These are phyloP conservation scores for Agonopterix alstromeriana DNA, from an alignment of 2,888 invertebrate species.

Conservation along the genomic window DNA sequence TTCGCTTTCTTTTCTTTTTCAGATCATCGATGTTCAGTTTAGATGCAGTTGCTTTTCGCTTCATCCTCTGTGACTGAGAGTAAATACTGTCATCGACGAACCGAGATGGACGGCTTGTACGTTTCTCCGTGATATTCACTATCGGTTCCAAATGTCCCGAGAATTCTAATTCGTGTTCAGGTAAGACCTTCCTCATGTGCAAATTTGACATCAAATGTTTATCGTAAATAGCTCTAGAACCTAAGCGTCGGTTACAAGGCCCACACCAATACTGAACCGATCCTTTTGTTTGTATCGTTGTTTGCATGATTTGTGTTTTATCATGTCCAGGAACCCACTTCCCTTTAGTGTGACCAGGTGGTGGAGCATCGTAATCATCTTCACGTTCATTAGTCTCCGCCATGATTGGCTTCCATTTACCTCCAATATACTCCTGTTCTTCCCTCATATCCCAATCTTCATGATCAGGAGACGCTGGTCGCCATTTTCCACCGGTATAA, in stretches of 20 bases:
- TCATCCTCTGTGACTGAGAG: slow-evolving; percentile 34
- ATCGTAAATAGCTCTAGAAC: slow-evolving; percentile 84
- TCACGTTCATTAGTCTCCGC: slow-evolving; percentile 49
- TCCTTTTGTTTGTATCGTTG: slow-evolving; percentile 65
- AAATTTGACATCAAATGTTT: slow-evolving; percentile 85
- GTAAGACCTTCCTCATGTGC: slow-evolving; percentile 80
- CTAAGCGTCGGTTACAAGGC: slow-evolving; percentile 85
- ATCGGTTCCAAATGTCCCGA: slow-evolving; percentile 63
- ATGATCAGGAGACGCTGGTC: slow-evolving; percentile 61
- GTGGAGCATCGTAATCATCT: slow-evolving; percentile 77
- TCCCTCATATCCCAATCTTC: slow-evolving; percentile 76
- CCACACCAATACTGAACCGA: slow-evolving; percentile 86
- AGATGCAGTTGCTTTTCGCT: slow-evolving; percentile 17
- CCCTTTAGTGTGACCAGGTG: slow-evolving; percentile 83
- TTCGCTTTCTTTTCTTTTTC: slow-evolving; percentile 71
- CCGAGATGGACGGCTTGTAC: slow-evolving; percentile 48
- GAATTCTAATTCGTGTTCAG: slow-evolving; percentile 82
- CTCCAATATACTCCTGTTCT: slow-evolving; percentile 75
- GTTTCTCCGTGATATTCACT: slow-evolving; percentile 36
- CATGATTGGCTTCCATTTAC: slow-evolving; percentile 79
- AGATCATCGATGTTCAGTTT: slow-evolving; percentile 29
- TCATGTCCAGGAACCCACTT: slow-evolving; percentile 88
- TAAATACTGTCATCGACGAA: slow-evolving; percentile 48
- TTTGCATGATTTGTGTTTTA: slow-evolving; percentile 73
- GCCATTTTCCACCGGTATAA: slow-evolving; percentile 68